A percentile compares a stretch with the other conserved stretches of the same genome.
These are phyloP conservation scores for Gryon sp. DNA, from an alignment of 1,140 invertebrate species.

Conservation along the genomic window DNA sequence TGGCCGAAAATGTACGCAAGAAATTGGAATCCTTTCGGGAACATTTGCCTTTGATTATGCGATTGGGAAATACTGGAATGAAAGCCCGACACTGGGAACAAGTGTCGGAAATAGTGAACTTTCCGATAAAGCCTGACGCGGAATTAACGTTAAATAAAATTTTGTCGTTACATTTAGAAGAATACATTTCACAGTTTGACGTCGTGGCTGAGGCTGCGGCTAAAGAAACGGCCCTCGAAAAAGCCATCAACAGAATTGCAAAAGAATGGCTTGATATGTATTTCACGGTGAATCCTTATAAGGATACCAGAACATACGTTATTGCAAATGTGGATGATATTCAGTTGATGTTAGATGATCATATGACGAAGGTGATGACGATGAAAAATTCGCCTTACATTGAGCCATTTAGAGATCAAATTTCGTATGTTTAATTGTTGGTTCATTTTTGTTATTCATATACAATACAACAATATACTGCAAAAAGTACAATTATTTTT, in stretches of 20 bases:
- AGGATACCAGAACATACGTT: slow-evolving; percentile 94
- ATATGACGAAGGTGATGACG: slow-evolving; percentile 96
- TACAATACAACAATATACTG: slow-evolving; percentile 14
- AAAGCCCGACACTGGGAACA: slow-evolving; percentile 96
- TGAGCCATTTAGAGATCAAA: slow-evolving; percentile 92
- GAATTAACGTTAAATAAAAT: slow-evolving; percentile 91
- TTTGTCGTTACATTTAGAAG: slow-evolving; percentile 91
- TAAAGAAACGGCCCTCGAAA: slow-evolving; percentile 96
- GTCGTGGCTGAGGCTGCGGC: slow-evolving; percentile 95
- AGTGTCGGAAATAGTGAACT: slow-evolving; percentile 94
- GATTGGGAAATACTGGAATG: slow-evolving; percentile 95
- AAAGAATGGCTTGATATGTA: slow-evolving; percentile 92
- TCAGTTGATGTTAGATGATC: slow-evolving; percentile 95
- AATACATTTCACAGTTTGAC: slow-evolving; percentile 93
- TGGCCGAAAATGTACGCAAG: slow-evolving; percentile 84
- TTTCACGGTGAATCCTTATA: slow-evolving; percentile 88
- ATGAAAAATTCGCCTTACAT: slow-evolving; percentile 98
- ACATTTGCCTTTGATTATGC: slow-evolving; percentile 93
- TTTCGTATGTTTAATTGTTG: slow-evolving; percentile 85
- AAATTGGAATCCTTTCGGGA: slow-evolving; percentile 94
- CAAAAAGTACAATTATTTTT: slow-evolving; percentile 19
- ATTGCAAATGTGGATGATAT: slow-evolving; percentile 95
- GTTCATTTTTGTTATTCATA: too few relatives aligned
- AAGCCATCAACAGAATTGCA: slow-evolving; percentile 92
- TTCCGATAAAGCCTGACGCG: slow-evolving; percentile 91